Percentiles rank a stretch among this genome's conserved stretches.
Conservation (phyloP, 2,797 vertebrate species). For the Diplodus puntazzo region DNA sequence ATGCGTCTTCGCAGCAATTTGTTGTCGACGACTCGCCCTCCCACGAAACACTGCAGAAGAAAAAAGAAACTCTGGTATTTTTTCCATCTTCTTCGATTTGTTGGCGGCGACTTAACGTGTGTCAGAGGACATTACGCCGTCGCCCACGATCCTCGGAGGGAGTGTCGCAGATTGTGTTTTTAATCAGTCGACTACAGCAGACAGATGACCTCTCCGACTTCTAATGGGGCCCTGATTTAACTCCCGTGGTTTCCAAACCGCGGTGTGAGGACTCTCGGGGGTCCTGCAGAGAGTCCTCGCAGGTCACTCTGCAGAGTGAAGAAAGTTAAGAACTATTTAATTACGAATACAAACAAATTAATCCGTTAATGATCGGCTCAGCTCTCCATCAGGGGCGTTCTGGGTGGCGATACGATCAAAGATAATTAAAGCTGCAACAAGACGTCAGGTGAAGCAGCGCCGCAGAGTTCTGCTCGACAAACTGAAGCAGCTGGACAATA, state of each 20-base stretch:
- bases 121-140: conserved; percentile 58
- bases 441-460: too few relatives aligned
- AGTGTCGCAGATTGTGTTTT: conserved; percentile 43
- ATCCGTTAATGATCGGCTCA: neutral
- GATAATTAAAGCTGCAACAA: neutral
- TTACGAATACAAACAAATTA: conserved; percentile 4
- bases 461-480: too few relatives aligned
- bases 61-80: neutral
- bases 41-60: neutral
- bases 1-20: conserved; percentile 57
- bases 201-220: conserved; percentile 37
- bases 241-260: conserved; percentile 23
- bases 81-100: conserved; percentile 31
- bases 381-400: neutral
- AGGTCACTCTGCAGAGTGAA: conserved; percentile 8
- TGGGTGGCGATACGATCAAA: neutral
- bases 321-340: conserved; percentile 18
- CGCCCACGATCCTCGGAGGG: conserved; percentile 47
- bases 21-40: conserved; percentile 46
- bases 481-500: too few relatives aligned
- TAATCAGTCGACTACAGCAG: conserved; percentile 58
- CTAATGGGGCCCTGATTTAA: conserved; percentile 45
- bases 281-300: neutral
- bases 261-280: conserved; percentile 1
- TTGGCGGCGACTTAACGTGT: neutral